phyloP scores from a whole-genome alignment of 2,797 vertebrate genomes.

The Myotis myotis region DNA sequence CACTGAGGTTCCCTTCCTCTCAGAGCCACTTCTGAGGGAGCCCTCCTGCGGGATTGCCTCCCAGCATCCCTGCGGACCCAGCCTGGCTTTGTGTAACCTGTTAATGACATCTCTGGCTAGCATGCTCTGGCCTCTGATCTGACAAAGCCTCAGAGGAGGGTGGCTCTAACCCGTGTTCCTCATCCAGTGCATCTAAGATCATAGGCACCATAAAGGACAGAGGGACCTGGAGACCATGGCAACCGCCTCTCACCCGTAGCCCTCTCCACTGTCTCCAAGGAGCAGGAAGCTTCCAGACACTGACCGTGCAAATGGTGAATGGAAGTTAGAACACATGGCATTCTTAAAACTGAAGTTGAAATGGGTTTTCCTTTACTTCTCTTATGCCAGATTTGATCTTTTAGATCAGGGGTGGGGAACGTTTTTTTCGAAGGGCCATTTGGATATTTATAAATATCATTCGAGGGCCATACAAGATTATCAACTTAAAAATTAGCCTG shows the following conservation, averaged over 20 bases:
- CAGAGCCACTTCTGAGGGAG: constrained; percentile 27
- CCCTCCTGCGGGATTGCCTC: background rate
- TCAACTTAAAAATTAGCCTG: no score
- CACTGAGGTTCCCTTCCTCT: background rate
- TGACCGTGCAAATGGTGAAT: background rate
- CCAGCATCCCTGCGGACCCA: background rate
- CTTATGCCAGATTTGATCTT: background rate
- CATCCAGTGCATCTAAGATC: background rate
- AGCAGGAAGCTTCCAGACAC: background rate
- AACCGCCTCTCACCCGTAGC: background rate
- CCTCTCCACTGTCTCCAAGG: background rate
- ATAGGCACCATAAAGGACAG: background rate
- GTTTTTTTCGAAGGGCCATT: no score
- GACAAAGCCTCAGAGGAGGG: background rate
- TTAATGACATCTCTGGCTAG: constrained; percentile 39
- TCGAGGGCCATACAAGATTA: no score
- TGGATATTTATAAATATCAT: no score
- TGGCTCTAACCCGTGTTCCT: background rate
- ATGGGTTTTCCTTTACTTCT: background rate
- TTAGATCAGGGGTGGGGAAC: background rate
- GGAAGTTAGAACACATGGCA: background rate
- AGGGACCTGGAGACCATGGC: background rate
- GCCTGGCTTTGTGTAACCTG: background rate
- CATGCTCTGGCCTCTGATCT: background rate
- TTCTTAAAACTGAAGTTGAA: background rate